A percentile compares a stretch with the other conserved stretches of the same genome.
These are phyloP conservation scores for Galendromus occidentalis DNA, from an alignment of 1,140 invertebrate species.

Conservation along the genomic window DNA sequence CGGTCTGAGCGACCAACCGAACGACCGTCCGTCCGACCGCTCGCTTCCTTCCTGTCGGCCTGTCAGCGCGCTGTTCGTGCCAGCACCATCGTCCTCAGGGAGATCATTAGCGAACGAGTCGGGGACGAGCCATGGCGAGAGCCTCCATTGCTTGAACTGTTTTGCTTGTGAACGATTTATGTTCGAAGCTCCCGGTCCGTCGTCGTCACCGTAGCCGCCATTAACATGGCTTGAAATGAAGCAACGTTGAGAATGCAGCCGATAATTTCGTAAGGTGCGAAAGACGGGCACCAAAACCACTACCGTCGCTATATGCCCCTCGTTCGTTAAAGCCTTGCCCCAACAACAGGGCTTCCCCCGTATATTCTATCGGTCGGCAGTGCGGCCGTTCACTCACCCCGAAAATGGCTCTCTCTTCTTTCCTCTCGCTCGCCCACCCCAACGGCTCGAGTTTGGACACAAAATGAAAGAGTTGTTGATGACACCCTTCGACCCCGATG, in stretches of 20 bases:
- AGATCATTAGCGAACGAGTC: not conserved
- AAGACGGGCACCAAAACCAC: not conserved
- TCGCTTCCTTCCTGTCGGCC: too few species aligned
- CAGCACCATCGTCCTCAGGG: not conserved
- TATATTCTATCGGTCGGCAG: not conserved
- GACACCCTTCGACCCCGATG: not conserved
- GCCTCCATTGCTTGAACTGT: not conserved
- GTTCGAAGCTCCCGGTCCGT: not conserved
- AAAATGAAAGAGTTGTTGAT: constrained; percentile 11
- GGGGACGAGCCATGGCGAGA: not conserved
- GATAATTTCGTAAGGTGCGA: too few species aligned
- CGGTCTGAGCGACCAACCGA: too few species aligned
- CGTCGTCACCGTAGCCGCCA: not conserved
- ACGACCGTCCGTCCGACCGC: too few species aligned
- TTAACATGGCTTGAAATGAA: too few species aligned
- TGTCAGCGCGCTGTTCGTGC: not conserved
- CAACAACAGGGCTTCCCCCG: not conserved
- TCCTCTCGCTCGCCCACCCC: not conserved
- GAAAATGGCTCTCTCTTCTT: not conserved
- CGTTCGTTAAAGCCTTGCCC: not conserved
- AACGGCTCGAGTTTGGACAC: not conserved
- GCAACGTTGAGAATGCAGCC: too few species aligned
- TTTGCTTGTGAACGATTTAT: not conserved
- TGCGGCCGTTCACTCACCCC: not conserved
- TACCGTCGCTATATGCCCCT: not conserved